These are phyloP conservation scores for Cyanistes caeruleus DNA, from an alignment of 2,113 vertebrate species.

Conservation along the genomic window DNA sequence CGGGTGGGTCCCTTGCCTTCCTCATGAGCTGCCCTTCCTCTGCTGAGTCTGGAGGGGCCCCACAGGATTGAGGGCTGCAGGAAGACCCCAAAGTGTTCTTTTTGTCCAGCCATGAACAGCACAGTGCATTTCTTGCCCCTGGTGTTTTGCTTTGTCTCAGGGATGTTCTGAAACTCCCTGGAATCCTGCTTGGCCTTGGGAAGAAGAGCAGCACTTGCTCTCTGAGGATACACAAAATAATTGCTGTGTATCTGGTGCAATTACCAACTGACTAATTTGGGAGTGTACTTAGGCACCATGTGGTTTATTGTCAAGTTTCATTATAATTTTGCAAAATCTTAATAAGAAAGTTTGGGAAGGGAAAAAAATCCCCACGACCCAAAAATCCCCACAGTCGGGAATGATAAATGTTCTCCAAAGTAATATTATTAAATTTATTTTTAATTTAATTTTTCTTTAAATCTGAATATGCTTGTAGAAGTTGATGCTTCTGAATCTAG, in stretches of 20 bases:
- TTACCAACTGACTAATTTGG: neutral
- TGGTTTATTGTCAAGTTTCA: conserved; percentile 59
- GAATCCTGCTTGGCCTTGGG: neutral
- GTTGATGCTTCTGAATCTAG: conserved; percentile 18
- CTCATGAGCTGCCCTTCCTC: neutral
- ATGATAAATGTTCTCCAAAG: conserved; percentile 45
- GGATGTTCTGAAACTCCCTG: neutral
- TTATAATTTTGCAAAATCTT: conserved; percentile 27
- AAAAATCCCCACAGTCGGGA: neutral
- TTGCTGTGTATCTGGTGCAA: neutral
- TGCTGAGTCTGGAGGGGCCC: rapidly evolving
- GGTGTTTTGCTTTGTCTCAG: neutral
- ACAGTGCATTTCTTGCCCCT: neutral
- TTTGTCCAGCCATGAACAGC: neutral
- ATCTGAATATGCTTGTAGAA: neutral
- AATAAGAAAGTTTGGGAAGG: conserved; percentile 38
- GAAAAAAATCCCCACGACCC: neutral
- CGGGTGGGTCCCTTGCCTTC: neutral
- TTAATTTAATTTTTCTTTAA: conserved; percentile 51
- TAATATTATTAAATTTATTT: conserved; percentile 36
- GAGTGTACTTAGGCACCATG: neutral
- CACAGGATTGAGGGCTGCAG: rapidly evolving
- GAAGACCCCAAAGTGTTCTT: neutral
- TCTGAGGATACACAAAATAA: neutral
- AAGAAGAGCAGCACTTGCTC: neutral